These are phyloP conservation scores for Psittacus erithacus DNA, from an alignment of 2,113 vertebrate genomes.

Conservation along the genomic window DNA sequence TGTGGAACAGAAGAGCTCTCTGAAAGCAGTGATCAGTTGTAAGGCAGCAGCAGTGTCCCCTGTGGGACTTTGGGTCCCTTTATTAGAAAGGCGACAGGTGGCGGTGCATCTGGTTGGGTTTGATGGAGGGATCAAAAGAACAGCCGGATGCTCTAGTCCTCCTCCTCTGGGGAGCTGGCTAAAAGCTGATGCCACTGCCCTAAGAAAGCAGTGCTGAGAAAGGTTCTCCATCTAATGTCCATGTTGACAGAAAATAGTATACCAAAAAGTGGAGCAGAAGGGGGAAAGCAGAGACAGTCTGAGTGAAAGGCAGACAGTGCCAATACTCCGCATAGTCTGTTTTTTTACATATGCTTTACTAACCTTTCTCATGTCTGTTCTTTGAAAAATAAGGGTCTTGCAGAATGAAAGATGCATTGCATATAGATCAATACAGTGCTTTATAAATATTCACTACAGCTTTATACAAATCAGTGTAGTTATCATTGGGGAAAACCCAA, in stretches of 20 bases:
- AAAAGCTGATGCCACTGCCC: not conserved
- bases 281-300: not conserved
- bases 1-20: not conserved
- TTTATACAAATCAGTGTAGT: not conserved
- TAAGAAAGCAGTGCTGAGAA: not conserved
- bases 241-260: not conserved
- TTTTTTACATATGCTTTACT: not conserved
- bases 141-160: not conserved
- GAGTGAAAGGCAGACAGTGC: not conserved
- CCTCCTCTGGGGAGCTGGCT: not conserved
- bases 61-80: not conserved
- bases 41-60: not conserved
- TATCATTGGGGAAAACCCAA: not conserved
- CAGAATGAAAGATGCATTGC: not conserved
- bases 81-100: not conserved
- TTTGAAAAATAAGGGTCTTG: not conserved
- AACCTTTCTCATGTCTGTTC: not conserved
- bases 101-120: not conserved
- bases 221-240: not conserved
- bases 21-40: not conserved
- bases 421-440: not conserved
- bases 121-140: not conserved
- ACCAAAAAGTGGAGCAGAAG: not conserved
- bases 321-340: accelerated
- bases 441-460: not conserved